Conservation (phyloP, 2,113 vertebrate species). For the Herpetotheres cachinnans region DNA sequence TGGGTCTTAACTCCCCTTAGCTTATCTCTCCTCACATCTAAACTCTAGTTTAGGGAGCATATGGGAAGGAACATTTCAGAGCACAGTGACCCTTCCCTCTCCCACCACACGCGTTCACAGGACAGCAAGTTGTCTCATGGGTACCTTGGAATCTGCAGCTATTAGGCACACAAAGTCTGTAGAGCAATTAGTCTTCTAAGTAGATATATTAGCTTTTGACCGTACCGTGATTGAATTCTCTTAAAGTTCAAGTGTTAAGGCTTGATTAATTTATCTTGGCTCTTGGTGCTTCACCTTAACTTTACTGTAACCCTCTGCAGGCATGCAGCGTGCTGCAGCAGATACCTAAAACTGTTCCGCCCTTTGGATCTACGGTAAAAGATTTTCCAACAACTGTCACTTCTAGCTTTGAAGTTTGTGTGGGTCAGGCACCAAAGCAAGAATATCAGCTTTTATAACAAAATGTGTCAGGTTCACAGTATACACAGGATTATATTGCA, state of each 20-base stretch:
- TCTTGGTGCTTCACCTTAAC: neutral
- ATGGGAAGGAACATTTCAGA: neutral
- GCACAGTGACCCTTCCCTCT: neutral
- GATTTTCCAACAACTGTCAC: neutral
- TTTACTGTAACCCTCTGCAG: neutral
- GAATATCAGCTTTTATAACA: neutral
- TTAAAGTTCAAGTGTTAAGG: neutral
- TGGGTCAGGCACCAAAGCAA: neutral
- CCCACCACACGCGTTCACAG: fast-evolving
- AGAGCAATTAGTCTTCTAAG: neutral
- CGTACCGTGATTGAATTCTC: neutral
- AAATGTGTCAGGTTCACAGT: neutral
- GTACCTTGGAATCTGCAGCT: neutral
- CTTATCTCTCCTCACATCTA: neutral
- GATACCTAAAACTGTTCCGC: neutral
- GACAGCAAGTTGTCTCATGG: neutral
- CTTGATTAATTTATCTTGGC: neutral
- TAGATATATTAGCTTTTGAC: neutral
- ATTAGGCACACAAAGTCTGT: neutral
- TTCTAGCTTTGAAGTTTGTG: neutral
- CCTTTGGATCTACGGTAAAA: neutral
- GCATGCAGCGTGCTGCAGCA: neutral
- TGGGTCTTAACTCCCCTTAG: constrained; percentile 5
- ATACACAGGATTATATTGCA: neutral
- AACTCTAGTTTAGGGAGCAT: neutral